Conservation (phyloP, 2,797 vertebrate species). For the Chaenodraco wilsoni region DNA sequence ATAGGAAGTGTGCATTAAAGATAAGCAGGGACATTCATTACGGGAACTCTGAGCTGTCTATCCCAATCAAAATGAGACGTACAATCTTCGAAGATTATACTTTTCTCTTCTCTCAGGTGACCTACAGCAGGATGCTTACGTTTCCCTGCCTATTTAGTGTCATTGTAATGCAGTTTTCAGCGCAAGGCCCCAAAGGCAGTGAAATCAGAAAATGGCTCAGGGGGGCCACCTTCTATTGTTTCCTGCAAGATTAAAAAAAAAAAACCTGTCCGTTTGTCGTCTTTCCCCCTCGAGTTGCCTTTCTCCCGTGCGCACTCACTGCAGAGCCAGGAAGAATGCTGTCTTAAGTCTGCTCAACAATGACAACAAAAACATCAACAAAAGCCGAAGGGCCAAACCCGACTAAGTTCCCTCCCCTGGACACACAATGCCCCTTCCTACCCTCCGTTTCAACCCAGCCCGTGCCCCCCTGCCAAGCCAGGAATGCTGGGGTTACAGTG, state of each 20-base stretch:
- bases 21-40: not conserved
- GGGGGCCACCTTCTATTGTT: constrained; percentile 75
- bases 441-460: constrained; percentile 72
- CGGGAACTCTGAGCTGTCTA: not conserved
- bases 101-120: constrained; percentile 13
- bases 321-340: constrained; percentile 70
- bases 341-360: constrained; percentile 80
- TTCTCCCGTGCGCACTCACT: constrained; percentile 49
- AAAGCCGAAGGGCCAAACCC: constrained; percentile 73
- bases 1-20: not conserved
- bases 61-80: not conserved
- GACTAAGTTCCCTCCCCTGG: constrained; percentile 72
- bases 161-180: constrained; percentile 75
- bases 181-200: constrained; percentile 53
- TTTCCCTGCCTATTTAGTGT: constrained; percentile 44
- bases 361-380: constrained; percentile 78
- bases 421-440: constrained; percentile 78
- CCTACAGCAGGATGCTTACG: constrained; percentile 16
- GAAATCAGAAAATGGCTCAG: constrained; percentile 49
- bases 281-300: constrained; percentile 54
- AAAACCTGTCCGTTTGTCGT: constrained; percentile 63
- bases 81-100: too few relatives aligned
- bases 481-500: constrained; percentile 72
- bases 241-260: constrained; percentile 64
- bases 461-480: constrained; percentile 77